A percentile compares a stretch with the other conserved stretches of the same genome.
Conservation (phyloP, 2,888 invertebrate species). For the Andrena haemorrhoa region DNA sequence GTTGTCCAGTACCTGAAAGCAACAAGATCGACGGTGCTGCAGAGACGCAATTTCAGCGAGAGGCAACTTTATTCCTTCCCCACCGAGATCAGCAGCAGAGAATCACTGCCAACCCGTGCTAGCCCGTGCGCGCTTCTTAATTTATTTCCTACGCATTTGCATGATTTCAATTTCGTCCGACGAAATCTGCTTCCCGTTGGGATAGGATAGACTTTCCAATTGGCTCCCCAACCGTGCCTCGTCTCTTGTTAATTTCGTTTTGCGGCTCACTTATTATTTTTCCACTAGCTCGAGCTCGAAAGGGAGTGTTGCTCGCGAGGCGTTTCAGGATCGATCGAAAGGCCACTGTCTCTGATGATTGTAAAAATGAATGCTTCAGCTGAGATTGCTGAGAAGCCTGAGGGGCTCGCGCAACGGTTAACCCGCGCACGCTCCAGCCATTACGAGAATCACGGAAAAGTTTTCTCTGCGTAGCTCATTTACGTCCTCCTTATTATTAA, state of each 20-base stretch:
- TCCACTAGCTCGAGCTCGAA: background rate
- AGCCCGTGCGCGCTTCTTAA: constrained; percentile 26
- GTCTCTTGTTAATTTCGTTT: constrained; percentile 15
- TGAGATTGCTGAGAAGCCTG: background rate
- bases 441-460: constrained; percentile 14
- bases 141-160: constrained; percentile 41
- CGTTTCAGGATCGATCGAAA: constrained; percentile 5
- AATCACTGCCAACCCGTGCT: too few species aligned
- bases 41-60: too few species aligned
- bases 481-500: constrained; percentile 47
- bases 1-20: constrained; percentile 80
- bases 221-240: background rate
- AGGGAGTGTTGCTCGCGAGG: background rate
- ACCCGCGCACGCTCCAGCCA: background rate
- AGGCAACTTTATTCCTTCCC: background rate
- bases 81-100: background rate
- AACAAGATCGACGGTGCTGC: background rate
- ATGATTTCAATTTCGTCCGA: constrained; percentile 47
- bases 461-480: constrained; percentile 28
- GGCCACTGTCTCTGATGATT: background rate
- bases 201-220: constrained; percentile 4
- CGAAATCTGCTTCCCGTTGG: constrained; percentile 16
- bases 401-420: background rate
- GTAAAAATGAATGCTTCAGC: constrained; percentile 26
- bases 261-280: background rate